These are phyloP conservation scores for Lamellibrachia luymesi DNA, from an alignment of 1,140 invertebrate genomes.

Conservation along the genomic window DNA sequence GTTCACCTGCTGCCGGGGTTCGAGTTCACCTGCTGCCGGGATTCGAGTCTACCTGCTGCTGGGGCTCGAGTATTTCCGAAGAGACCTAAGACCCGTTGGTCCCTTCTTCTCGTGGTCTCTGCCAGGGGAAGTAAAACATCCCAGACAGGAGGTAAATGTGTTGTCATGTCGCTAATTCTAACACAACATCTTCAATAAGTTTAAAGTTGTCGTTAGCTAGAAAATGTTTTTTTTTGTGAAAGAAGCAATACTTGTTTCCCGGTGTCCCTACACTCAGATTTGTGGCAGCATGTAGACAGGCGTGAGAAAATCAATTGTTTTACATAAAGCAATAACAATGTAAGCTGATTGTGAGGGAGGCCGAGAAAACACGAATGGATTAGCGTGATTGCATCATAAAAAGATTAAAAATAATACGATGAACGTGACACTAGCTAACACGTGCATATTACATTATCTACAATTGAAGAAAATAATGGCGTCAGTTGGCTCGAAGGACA, in stretches of 20 bases:
- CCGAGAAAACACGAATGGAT: not conserved
- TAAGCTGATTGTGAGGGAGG: not conserved
- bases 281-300: not conserved
- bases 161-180: too few relatives aligned
- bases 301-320: not conserved
- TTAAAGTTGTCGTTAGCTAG: not conserved
- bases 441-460: not conserved
- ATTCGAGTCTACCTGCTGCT: not conserved
- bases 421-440: not conserved
- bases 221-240: not conserved
- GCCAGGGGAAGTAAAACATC: too few relatives aligned
- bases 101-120: not conserved
- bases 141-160: too few relatives aligned
- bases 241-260: not conserved
- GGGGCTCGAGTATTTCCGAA: not conserved
- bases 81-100: not conserved
- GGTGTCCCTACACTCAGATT: not conserved
- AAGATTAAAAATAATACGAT: not conserved
- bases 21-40: too few relatives aligned
- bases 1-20: too few relatives aligned
- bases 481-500: not conserved
- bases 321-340: not conserved
- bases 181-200: not conserved
- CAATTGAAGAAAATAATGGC: not conserved
- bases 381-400: not conserved